Percentiles rank a stretch among this genome's conserved stretches.
These are phyloP conservation scores for Agrypnia vestita DNA, from an alignment of 1,140 invertebrate species.

Conservation along the genomic window DNA sequence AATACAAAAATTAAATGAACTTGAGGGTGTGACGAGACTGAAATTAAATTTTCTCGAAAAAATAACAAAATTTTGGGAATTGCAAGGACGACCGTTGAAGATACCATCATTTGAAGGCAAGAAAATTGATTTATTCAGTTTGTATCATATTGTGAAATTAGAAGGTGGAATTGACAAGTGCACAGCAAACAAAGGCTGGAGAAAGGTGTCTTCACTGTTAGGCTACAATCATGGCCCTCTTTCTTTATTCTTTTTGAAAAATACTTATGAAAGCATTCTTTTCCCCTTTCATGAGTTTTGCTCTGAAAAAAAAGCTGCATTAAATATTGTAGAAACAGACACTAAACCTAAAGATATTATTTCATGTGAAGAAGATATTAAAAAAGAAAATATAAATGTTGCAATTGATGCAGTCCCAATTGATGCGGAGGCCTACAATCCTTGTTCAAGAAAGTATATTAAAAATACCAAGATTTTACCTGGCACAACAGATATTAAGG, in stretches of 20 bases:
- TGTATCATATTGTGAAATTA: constrained; percentile 92
- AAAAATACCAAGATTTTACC: constrained; percentile 70
- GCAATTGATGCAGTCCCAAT: constrained; percentile 56
- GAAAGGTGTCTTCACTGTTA: constrained; percentile 87
- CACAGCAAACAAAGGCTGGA: constrained; percentile 92
- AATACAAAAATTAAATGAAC: constrained; percentile 96
- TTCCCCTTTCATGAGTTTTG: constrained; percentile 79
- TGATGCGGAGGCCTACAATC: constrained; percentile 58
- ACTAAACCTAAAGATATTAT: not conserved
- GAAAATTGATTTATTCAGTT: constrained; percentile 92
- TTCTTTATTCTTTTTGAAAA: constrained; percentile 86
- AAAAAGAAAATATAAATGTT: constrained; percentile 16
- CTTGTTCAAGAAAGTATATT: constrained; percentile 64
- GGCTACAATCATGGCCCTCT: constrained; percentile 87
- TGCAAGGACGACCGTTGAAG: constrained; percentile 93
- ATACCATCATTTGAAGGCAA: constrained; percentile 96
- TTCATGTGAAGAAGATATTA: not conserved
- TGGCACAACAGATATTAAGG: constrained; percentile 64
- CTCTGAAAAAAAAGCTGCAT: constrained; percentile 24
- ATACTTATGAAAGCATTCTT: constrained; percentile 93
- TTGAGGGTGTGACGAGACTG: constrained; percentile 95
- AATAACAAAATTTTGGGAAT: constrained; percentile 98
- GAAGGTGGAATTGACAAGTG: constrained; percentile 91
- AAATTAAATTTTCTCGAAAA: constrained; percentile 98
- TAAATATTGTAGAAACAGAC: constrained; percentile 18